Percentiles rank a stretch among this genome's conserved stretches.
phyloP scores from a whole-genome alignment of 1,140 invertebrate genomes.

The Hydropsyche tenuis region DNA sequence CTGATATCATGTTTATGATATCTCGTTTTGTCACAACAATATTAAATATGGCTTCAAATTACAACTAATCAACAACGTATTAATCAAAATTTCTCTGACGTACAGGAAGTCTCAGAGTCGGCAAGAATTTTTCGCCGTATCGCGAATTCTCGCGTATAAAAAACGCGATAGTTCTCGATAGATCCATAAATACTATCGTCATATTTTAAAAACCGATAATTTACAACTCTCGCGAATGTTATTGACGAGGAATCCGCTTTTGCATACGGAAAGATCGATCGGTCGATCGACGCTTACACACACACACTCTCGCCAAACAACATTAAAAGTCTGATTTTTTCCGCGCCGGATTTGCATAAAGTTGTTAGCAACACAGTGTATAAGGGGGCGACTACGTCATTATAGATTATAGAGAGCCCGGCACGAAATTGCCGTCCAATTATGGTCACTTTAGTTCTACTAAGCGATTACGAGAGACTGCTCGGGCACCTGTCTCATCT shows the following conservation, averaged over 20 bases:
- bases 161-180: too few species aligned
- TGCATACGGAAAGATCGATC: neutral
- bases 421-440: slow-evolving; percentile 15
- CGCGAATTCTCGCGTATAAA: too few species aligned
- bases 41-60: too few species aligned
- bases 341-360: slow-evolving; percentile 15
- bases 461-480: slow-evolving; percentile 13
- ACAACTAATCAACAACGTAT: too few species aligned
- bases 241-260: neutral
- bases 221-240: slow-evolving; percentile 15
- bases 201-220: neutral
- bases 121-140: too few species aligned
- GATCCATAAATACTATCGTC: neutral
- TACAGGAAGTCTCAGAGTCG: too few species aligned
- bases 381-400: slow-evolving; percentile 5
- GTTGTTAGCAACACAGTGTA: slow-evolving; percentile 7
- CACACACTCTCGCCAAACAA: too few species aligned
- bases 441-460: slow-evolving; percentile 22
- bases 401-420: slow-evolving; percentile 26
- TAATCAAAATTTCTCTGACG: too few species aligned
- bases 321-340: slow-evolving; percentile 9
- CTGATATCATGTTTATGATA: too few species aligned
- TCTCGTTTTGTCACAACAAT: too few species aligned
- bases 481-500: slow-evolving; percentile 25
- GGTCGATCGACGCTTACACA: neutral